A percentile compares a stretch with the other conserved stretches of the same genome.
Conservation (phyloP, 1,140 invertebrate genomes). For the Bombyx mori region DNA sequence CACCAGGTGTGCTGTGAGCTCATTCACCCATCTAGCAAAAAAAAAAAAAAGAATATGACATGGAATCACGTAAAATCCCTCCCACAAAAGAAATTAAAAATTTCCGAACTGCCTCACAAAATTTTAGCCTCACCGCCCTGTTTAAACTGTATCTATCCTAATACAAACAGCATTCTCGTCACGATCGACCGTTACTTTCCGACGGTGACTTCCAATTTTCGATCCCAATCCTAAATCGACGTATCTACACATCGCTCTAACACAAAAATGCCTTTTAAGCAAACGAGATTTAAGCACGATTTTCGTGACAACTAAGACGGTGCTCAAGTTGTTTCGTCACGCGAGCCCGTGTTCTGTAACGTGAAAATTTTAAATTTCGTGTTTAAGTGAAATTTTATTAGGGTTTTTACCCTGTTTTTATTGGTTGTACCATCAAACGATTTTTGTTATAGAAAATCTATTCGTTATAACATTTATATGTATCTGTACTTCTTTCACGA, state of each 20-base stretch:
- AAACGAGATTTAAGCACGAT: too few relatives aligned
- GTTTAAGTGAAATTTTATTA: conserved; percentile 67
- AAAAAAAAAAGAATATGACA: too few relatives aligned
- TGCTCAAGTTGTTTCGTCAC: too few relatives aligned
- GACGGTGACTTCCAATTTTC: conserved; percentile 64
- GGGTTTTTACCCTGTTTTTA: conserved; percentile 42
- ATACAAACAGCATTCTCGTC: conserved; percentile 44
- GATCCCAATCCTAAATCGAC: conserved; percentile 10
- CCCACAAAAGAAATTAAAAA: conserved; percentile 42
- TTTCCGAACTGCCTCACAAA: conserved; percentile 17
- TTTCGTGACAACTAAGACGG: too few relatives aligned
- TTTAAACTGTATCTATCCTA: conserved; percentile 12
- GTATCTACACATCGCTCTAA: conserved; percentile 4
- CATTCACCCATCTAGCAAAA: too few relatives aligned
- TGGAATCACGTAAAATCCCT: conserved; percentile 30
- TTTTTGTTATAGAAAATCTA: too few relatives aligned
- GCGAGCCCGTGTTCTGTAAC: conserved; percentile 23
- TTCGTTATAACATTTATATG: too few relatives aligned
- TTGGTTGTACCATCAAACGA: conserved; percentile 20
- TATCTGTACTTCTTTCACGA: too few relatives aligned
- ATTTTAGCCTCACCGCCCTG: conserved; percentile 18
- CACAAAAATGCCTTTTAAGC: too few relatives aligned
- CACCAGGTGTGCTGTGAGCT: too few relatives aligned
- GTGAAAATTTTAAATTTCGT: conserved; percentile 64
- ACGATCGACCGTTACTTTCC: conserved; percentile 60